Evolutionary conservation across 92 coral and sea anemone genomes (phyloP), one percentile per base, ranked within the genome.

Genomic region (Actinostola sp.): DNA sequence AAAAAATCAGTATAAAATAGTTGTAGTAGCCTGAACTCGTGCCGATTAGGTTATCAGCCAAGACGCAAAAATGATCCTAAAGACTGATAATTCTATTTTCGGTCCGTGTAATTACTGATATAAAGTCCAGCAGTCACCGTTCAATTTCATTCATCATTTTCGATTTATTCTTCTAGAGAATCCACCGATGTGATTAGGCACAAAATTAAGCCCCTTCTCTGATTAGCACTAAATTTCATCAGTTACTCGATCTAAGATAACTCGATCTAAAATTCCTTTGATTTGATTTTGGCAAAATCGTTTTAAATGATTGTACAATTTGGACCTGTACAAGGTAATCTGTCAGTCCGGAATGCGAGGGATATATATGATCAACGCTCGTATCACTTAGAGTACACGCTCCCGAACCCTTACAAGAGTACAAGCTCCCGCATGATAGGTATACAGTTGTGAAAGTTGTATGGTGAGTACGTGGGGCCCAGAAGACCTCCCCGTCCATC

Each of bases 121-220:
- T 68, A 32, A 39, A 52, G 38, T 31, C 61, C 36, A 57, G 20
- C 51, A 34, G 61, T 68, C 61, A 51, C 1, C 28, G 61, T 20
- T 52, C 74, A 68, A 68, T 68, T 68, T 68, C 61, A 31, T 31
- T 68, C 74, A 68, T 68, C 74, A 51, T 51, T 20, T 50, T 56
- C 13, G 74, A 68, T 31, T 68, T 39, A 50, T 68, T 68, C 61
- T 2, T 33, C 74, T 50, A 32, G 48, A 11, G 46, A 25, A 10
- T 68, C 23, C 62, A 68, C 16, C 62, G 63, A 68, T 20, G 31
- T 68, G 74, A 68, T 68, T 68, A 68, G 51, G 49, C 34, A 28
- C 46, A 68, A 68, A 46, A 46, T 46, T 44, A 51, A 48, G 35
- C 26, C 48, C 32, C 39, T 29, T 29, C 39, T 28, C 26, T 35